Percentiles rank a stretch among this genome's conserved stretches.
Conservation (phyloP, 2,113 vertebrate species). For the Gymnobelideus leadbeateri region DNA sequence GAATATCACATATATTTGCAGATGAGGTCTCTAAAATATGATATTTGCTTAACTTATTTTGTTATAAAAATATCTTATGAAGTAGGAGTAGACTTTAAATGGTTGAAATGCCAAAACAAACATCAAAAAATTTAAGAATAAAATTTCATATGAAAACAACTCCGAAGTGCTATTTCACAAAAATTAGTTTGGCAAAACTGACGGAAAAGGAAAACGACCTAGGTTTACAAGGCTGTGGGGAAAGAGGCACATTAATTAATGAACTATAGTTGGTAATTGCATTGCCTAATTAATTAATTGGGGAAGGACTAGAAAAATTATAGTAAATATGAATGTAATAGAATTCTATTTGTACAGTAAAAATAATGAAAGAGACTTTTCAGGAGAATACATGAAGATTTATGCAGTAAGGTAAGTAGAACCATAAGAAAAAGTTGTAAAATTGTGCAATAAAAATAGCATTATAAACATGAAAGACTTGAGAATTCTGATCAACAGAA, state of each 20-base stretch:
- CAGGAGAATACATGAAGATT: not conserved
- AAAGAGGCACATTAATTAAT: not conserved
- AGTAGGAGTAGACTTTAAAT: not conserved
- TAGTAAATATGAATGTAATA: not conserved
- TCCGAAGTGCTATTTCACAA: not conserved
- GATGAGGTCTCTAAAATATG: not conserved
- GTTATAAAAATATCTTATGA: not conserved
- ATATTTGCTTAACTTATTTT: not conserved
- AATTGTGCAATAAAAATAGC: too few relatives aligned
- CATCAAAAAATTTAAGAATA: too few relatives aligned
- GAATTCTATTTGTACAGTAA: not conserved
- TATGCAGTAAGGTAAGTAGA: not conserved
- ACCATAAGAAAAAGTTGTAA: not conserved
- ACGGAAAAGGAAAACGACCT: not conserved
- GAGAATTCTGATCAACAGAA: not conserved
- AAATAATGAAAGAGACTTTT: not conserved
- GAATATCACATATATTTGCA: not conserved
- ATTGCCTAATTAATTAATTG: too few relatives aligned
- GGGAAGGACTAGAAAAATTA: not conserved
- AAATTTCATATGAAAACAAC: not conserved
- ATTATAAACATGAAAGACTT: not conserved
- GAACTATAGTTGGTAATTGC: not conserved
- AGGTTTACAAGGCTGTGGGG: not conserved
- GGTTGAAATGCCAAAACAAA: not conserved
- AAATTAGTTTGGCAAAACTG: not conserved